These are phyloP conservation scores for Caerostris darwini DNA, from an alignment of 1,140 invertebrate species.

Conservation along the genomic window DNA sequence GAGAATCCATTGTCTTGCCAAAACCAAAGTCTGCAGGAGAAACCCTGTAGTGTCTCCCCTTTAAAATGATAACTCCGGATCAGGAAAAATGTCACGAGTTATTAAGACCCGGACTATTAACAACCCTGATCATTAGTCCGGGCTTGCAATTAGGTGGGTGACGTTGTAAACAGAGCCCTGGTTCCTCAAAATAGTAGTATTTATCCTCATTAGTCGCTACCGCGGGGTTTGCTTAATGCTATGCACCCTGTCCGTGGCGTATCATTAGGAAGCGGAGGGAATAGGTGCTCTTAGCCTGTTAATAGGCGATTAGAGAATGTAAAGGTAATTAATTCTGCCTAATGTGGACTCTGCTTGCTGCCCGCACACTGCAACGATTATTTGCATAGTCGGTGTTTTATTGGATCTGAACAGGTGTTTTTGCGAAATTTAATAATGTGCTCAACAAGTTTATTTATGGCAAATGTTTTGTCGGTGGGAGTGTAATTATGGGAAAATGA, in stretches of 20 bases:
- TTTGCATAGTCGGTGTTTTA: not conserved
- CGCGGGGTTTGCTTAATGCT: slow-evolving; percentile 35
- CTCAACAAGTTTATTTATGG: not conserved
- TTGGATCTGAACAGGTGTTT: not conserved
- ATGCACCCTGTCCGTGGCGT: slow-evolving; percentile 34
- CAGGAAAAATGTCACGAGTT: slow-evolving; percentile 50
- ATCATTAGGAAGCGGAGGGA: slow-evolving; percentile 48
- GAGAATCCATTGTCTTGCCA: not conserved
- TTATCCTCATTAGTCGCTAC: slow-evolving; percentile 71
- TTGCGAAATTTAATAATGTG: not conserved
- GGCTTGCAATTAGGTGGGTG: slow-evolving; percentile 36
- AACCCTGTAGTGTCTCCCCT: not conserved
- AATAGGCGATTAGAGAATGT: slow-evolving; percentile 59
- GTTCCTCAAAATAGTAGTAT: slow-evolving; percentile 7
- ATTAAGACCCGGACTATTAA: slow-evolving; percentile 44
- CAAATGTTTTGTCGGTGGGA: not conserved
- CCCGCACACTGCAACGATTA: slow-evolving; percentile 10
- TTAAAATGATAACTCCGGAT: slow-evolving; percentile 26
- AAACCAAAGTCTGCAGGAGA: not conserved
- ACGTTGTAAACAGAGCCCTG: slow-evolving; percentile 61
- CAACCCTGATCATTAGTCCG: slow-evolving; percentile 51
- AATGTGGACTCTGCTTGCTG: not conserved
- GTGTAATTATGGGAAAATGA: no score
- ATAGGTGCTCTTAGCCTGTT: slow-evolving; percentile 22
- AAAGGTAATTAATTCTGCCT: slow-evolving; percentile 53